These are phyloP conservation scores for Drosophila seguyi DNA, from an alignment of 1,140 invertebrate genomes.

Conservation along the genomic window DNA sequence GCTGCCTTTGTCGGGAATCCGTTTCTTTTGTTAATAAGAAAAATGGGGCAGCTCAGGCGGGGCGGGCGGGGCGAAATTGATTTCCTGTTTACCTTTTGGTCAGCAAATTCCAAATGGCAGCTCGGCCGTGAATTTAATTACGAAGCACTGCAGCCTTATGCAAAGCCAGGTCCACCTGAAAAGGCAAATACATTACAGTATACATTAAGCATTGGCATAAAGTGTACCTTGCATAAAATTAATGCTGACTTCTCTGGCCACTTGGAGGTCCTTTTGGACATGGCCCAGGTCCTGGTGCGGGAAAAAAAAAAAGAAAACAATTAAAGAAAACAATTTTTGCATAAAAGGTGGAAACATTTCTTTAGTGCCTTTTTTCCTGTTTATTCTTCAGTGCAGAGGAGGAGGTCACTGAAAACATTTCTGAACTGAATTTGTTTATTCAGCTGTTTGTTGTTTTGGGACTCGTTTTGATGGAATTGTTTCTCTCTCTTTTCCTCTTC, in stretches of 20 bases:
- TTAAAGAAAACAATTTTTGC: constrained; percentile 56
- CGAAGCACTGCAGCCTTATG: constrained; percentile 42
- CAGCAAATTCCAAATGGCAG: constrained; percentile 43
- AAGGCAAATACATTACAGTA: constrained; percentile 28
- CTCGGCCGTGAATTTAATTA: constrained; percentile 68
- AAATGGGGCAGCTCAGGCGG: constrained; percentile 4
- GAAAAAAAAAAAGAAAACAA: constrained; percentile 47
- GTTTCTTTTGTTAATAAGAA: constrained; percentile 39
- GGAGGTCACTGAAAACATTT: constrained; percentile 45
- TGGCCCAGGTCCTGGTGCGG: not conserved
- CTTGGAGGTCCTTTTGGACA: constrained; percentile 17
- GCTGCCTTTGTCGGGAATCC: constrained; percentile 37
- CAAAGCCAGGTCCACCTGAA: constrained; percentile 21
- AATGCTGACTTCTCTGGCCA: constrained; percentile 37
- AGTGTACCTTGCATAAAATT: constrained; percentile 62
- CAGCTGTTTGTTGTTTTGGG: constrained; percentile 33
- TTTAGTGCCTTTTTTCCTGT: constrained; percentile 1
- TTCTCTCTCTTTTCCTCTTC: not conserved
- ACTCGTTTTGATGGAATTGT: constrained; percentile 34
- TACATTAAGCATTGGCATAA: constrained; percentile 54
- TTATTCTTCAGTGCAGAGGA: constrained; percentile 2
- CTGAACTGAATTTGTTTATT: constrained; percentile 46
- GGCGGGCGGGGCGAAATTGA: constrained; percentile 52
- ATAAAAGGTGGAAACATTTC: constrained; percentile 43
- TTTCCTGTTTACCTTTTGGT: constrained; percentile 70